These are phyloP conservation scores for Planiliza haematocheilus DNA, from an alignment of 2,113 vertebrate genomes.

Conservation along the genomic window DNA sequence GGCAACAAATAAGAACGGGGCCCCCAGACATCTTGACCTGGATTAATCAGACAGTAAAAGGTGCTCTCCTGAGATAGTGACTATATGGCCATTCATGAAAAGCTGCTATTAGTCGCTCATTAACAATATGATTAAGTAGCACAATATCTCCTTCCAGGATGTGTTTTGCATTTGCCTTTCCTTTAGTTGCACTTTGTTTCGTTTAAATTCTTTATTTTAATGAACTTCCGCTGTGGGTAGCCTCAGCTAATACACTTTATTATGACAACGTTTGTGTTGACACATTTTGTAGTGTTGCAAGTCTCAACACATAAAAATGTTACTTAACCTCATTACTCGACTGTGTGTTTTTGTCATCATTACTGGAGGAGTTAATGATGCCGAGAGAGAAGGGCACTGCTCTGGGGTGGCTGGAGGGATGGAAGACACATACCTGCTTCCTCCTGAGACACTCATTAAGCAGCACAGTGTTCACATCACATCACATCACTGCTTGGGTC, in stretches of 20 bases:
- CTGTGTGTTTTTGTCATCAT: conserved; percentile 69
- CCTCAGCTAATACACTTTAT: conserved; percentile 24
- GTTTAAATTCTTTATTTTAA: background rate
- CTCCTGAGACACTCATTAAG: conserved; percentile 77
- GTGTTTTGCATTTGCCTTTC: conserved; percentile 15
- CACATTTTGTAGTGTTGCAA: conserved; percentile 32
- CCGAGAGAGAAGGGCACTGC: conserved; percentile 64
- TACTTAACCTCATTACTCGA: conserved; percentile 55
- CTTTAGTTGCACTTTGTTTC: conserved; percentile 3
- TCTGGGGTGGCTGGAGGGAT: conserved; percentile 66
- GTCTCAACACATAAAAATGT: conserved; percentile 26
- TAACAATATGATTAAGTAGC: conserved; percentile 47
- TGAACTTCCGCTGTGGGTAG: background rate
- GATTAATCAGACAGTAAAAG: conserved; percentile 72
- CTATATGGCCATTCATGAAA: conserved; percentile 46
- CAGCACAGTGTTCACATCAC: conserved; percentile 49
- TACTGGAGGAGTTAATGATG: conserved; percentile 77
- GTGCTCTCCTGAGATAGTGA: conserved; percentile 36
- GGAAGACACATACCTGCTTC: conserved; percentile 68
- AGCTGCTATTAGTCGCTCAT: conserved; percentile 49
- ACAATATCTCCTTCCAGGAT: background rate
- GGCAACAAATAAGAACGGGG: conserved; percentile 63
- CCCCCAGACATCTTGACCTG: conserved; percentile 48
- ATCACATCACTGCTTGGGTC: conserved; percentile 33
- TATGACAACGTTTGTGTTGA: conserved; percentile 37